Evolutionary conservation across 2,888 invertebrate species (phyloP), one percentile per base, ranked within the genome.

Genomic region (Erannis defoliaria): DNA sequence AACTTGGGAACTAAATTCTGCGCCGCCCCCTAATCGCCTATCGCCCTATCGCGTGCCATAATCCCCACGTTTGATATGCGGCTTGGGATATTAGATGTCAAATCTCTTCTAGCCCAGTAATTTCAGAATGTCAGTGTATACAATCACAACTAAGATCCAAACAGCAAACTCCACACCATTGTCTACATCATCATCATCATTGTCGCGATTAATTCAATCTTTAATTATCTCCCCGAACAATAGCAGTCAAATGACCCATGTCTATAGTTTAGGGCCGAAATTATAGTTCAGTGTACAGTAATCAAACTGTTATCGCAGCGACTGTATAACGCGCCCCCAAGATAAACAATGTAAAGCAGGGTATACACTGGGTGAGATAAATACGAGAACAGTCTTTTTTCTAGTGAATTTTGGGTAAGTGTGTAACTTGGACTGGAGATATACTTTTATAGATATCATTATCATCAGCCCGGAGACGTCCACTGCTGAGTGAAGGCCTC

Each of bases 231-330:
- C 19, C 9, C 50, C 49, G n/a, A 6, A 35, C 45, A 61, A 56
- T 45, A 38, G 55, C 21, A 14, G 9, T 16, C 31, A 54, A 55
- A 49, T 53, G 56, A 62, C 62, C 56, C 62, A 26, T 62, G 56
- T 49, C 42, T 55, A 56, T 57, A 53, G 56, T 43, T 48, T 46
- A 23, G 42, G 19, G 38, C 12, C 5, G 8, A 43, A 57, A 62
- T 64, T 60, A 60, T 56, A 60, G 60, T 49, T 53, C 40, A n/a
- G 51, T 62, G 56, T 48, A 54, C 33, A 63, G 64, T 58, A 62
- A 71, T 71, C 68, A 71, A 71, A 68, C 64, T 68, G 64, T 67
- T 67, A 71, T 71, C 71, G 67, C 67, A 62, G 64, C 45, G 53
- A 53, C 56, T 62, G 51, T 62, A 66, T 62, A 54, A 69, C 66